These are phyloP conservation scores for Temnothorax curvispinosus DNA, from an alignment of 1,140 invertebrate species.

Conservation along the genomic window DNA sequence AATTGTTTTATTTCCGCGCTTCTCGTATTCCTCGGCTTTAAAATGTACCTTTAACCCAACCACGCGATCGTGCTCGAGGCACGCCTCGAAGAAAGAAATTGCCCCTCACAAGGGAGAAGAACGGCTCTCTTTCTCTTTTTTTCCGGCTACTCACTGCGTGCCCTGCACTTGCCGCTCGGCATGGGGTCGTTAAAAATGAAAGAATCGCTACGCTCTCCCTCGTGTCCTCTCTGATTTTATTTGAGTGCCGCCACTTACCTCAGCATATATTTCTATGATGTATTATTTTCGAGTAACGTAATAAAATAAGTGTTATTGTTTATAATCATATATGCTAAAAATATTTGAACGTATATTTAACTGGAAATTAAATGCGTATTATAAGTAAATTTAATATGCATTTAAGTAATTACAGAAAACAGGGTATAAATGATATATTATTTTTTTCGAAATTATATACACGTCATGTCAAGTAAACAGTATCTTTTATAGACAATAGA, in stretches of 20 bases:
- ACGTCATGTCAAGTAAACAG: neutral
- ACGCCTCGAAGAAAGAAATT: conserved; percentile 33
- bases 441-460: neutral
- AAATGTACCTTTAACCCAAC: conserved; percentile 41
- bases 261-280: neutral
- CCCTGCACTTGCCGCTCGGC: conserved; percentile 55
- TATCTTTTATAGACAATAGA: neutral
- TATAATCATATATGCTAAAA: neutral
- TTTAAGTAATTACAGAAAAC: neutral
- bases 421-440: neutral
- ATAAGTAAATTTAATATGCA: neutral
- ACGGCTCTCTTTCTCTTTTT: neutral
- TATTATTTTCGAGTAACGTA: neutral
- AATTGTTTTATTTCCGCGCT: neutral
- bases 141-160: conserved; percentile 11
- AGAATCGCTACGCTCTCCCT: conserved; percentile 27
- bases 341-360: neutral
- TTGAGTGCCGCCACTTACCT: conserved; percentile 4
- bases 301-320: neutral
- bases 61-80: conserved; percentile 14
- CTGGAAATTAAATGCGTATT: neutral
- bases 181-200: conserved; percentile 61
- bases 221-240: conserved; percentile 44
- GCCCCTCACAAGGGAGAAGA: neutral
- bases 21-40: conserved; percentile 12